phyloP scores from a whole-genome alignment of 2,888 invertebrate genomes.

The Noctua pronuba region DNA sequence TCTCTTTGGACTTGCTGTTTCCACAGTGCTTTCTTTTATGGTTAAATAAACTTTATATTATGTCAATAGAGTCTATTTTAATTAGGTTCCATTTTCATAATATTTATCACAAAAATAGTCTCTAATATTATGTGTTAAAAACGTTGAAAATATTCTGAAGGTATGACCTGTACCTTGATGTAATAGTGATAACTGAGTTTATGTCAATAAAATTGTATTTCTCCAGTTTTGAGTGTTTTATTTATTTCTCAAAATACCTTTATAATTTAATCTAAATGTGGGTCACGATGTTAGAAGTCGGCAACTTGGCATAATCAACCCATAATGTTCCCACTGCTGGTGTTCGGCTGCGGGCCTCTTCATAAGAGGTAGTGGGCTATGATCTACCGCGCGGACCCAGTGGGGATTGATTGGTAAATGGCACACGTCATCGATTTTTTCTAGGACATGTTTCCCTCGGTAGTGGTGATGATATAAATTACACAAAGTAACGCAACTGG shows the following conservation, averaged over 20 bases:
- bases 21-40: neutral
- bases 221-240: constrained; percentile 37
- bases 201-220: constrained; percentile 64
- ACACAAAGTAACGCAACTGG: no score
- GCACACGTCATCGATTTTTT: no score
- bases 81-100: neutral
- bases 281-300: neutral
- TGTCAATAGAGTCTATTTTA: constrained; percentile 8
- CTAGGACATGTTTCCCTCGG: no score
- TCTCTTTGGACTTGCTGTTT: neutral
- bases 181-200: constrained; percentile 38
- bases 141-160: constrained; percentile 12
- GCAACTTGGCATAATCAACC: neutral
- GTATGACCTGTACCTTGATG: constrained; percentile 19
- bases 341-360: neutral
- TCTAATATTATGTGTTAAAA: neutral
- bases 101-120: constrained; percentile 11
- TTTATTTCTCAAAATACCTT: neutral
- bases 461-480: no score
- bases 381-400: neutral
- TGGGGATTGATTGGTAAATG: neutral
- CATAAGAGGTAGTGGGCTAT: neutral
- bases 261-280: neutral
- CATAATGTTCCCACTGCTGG: neutral
- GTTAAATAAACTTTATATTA: neutral